A percentile compares a stretch with the other conserved stretches of the same genome.
These are phyloP conservation scores for Zaprionus lineosus DNA, from an alignment of 2,888 invertebrate genomes.

Conservation along the genomic window DNA sequence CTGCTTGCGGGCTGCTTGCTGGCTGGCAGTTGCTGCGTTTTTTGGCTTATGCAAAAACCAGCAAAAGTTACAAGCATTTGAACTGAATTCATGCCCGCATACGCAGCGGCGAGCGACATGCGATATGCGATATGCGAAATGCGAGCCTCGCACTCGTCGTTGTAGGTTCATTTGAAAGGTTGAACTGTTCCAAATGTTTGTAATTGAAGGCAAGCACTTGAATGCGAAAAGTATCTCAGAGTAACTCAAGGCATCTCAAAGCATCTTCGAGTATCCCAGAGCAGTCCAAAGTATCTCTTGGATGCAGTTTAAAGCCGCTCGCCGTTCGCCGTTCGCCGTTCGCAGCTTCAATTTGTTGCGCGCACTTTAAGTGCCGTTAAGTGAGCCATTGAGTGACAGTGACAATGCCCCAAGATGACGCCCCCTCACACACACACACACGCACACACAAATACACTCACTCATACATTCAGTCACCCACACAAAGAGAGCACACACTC, in stretches of 20 bases:
- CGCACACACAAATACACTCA: constrained; percentile 2
- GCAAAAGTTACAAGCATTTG: constrained; percentile 15
- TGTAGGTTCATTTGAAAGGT: constrained; percentile 64
- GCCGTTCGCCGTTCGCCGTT: neutral
- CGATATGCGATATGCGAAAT: constrained; percentile 1
- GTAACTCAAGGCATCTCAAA: too few species aligned
- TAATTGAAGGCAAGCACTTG: constrained; percentile 47
- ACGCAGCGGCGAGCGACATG: neutral
- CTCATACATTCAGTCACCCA: too few species aligned
- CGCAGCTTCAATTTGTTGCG: constrained; percentile 20
- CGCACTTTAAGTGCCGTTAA: constrained; percentile 61
- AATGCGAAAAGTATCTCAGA: neutral
- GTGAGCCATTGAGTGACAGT: constrained; percentile 66
- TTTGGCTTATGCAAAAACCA: constrained; percentile 35
- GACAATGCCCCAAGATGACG: constrained; percentile 48
- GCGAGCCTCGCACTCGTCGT: too few species aligned
- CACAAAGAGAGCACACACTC: neutral
- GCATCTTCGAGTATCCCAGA: too few species aligned
- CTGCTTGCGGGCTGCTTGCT: too few species aligned
- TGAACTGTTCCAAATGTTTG: constrained; percentile 60
- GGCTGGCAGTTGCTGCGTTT: neutral
- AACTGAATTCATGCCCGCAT: constrained; percentile 16
- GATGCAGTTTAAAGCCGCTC: constrained; percentile 28
- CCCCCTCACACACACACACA: constrained; percentile 36
- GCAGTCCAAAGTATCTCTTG: constrained; percentile 44